Evolutionary conservation across 2,797 vertebrate species (phyloP), one percentile per base, ranked within the genome.

Genomic region (Austrolebias charrua): DNA sequence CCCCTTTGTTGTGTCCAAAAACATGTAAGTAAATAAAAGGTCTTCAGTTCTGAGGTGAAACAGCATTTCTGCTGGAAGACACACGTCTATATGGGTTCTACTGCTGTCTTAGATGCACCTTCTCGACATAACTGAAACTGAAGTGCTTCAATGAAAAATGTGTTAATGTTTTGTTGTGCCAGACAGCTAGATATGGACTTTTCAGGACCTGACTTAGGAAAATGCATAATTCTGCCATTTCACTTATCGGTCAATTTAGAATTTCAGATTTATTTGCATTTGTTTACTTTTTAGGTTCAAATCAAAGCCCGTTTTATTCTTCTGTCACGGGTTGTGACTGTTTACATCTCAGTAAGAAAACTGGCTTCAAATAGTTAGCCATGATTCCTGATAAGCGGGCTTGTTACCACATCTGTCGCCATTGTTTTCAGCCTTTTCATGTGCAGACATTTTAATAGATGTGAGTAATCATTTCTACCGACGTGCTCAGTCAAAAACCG

Each of bases 291-390:
- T 58, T 47, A 31, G 59, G 60, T 47, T 47, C 18, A 50, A 68
- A 66, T 54, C 57, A 75, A 44, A 71, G 51, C 24, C 60, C 60
- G 63, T 43, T 13, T 54, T 48, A 19, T 20, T 65, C 50, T 38
- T 83, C 51, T 82, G 69, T 73, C 59, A 55, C 50, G 79, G 66
- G 66, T 71, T 85, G 83, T 76, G 69, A 88, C 74, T 79, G 81
- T 88, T 88, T 86, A 83, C 80, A 84, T 50, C 74, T 77, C 51
- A 83, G 60, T 74, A 71, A 74, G 50, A 18, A 63, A 71, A 66
- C 45, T 59, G 4, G 58, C 66, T 47, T 66, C 24, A 66, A 47
- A 71, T 74, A 66, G 67, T 78, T 45, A 67, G 66, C 71, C 65
- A 80, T 65, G 60, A 75, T 66, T 62, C 52, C 81, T 76, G 63